Percentiles rank a stretch among this genome's conserved stretches.
Evolutionary conservation across 2,888 invertebrate species (phyloP).

Genomic region (Dorcus parallelipipedus): DNA sequence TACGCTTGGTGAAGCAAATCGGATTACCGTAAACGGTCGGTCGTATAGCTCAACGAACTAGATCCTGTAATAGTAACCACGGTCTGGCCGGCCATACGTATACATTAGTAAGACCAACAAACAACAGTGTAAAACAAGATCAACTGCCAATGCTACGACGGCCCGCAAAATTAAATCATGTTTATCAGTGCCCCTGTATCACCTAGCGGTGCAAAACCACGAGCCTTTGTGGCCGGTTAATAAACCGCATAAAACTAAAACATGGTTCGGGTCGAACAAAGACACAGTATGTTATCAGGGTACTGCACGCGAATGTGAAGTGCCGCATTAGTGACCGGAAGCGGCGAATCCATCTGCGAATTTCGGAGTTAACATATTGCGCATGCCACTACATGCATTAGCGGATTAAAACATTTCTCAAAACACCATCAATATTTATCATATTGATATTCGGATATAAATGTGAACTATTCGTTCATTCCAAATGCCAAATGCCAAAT

Average conservation of each 20-base stretch:
- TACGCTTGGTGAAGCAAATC: conserved; percentile 3
- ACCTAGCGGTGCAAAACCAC: conserved; percentile 35
- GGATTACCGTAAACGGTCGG: conserved; percentile 11
- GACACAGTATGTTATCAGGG: conserved; percentile 33
- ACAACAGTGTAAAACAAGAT: conserved; percentile 42
- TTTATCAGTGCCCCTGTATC: conserved; percentile 39
- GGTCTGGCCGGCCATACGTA: conserved; percentile 23
- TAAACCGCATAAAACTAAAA: conserved; percentile 35
- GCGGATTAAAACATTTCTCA: conserved; percentile 15
- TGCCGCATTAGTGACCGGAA: conserved; percentile 36
- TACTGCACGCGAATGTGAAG: conserved; percentile 36
- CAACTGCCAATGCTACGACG: conserved; percentile 39
- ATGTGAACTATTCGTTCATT: neutral
- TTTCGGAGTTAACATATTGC: neutral
- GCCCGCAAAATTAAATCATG: conserved; percentile 45
- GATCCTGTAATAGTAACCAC: conserved; percentile 32
- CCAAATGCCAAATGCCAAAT: no score
- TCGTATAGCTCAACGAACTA: conserved; percentile 15
- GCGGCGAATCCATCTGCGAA: conserved; percentile 19
- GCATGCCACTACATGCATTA: neutral
- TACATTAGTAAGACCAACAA: conserved; percentile 30
- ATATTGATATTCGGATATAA: conserved; percentile 12
- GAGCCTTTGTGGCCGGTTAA: conserved; percentile 37
- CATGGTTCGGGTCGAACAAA: conserved; percentile 29
- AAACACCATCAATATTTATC: conserved; percentile 7